Percentiles rank a stretch among this genome's conserved stretches.
These are phyloP conservation scores for Drosophila quinaria DNA, from an alignment of 2,888 invertebrate species.

Conservation along the genomic window DNA sequence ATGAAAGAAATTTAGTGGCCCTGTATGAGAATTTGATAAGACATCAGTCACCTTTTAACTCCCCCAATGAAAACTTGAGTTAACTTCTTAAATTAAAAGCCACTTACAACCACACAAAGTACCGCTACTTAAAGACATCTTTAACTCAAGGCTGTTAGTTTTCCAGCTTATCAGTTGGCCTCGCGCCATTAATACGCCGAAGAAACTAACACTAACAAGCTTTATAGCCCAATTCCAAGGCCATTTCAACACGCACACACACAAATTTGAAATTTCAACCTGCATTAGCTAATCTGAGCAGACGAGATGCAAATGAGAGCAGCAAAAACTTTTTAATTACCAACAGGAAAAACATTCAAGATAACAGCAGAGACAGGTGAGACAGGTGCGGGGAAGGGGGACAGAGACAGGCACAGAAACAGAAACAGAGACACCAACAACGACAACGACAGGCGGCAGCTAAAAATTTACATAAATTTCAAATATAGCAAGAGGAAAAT, in stretches of 20 bases:
- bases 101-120: conserved; percentile 15
- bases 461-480: conserved; percentile 72
- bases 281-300: conserved; percentile 73
- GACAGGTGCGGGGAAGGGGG: background rate
- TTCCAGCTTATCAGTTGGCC: conserved; percentile 37
- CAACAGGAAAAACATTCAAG: conserved; percentile 76
- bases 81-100: conserved; percentile 38
- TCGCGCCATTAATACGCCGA: conserved; percentile 28
- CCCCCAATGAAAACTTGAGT: background rate
- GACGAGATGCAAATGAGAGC: conserved; percentile 36
- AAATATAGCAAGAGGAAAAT: conserved; percentile 67
- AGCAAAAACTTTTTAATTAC: conserved; percentile 75
- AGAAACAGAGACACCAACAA: background rate
- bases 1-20: background rate
- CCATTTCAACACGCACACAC: conserved; percentile 28
- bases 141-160: conserved; percentile 20
- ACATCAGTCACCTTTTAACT: background rate
- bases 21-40: conserved; percentile 7
- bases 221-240: conserved; percentile 52
- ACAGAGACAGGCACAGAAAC: background rate
- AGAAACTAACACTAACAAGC: conserved; percentile 40
- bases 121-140: conserved; percentile 24
- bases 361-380: conserved; percentile 45
- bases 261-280: conserved; percentile 32
- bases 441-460: conserved; percentile 29